Percentiles rank a stretch among this genome's conserved stretches.
phyloP scores from a whole-genome alignment of 1,140 invertebrate genomes.

The Panonychus citri region DNA sequence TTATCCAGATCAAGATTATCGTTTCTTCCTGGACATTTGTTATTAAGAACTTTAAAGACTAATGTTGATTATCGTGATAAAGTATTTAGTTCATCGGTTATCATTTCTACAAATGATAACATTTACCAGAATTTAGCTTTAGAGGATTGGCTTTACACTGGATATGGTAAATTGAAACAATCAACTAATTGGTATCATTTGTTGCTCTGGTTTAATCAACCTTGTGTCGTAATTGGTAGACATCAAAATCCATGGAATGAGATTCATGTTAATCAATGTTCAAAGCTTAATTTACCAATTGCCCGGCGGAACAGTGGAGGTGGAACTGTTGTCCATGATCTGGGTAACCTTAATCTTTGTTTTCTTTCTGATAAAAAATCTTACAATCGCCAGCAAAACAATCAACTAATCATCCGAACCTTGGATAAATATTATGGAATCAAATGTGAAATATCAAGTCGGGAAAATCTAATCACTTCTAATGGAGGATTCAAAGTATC shows the following conservation, averaged over 20 bases:
- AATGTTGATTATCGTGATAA: too few relatives aligned
- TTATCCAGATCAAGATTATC: too few relatives aligned
- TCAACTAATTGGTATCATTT: conserved; percentile 28
- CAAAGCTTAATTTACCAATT: conserved; percentile 28
- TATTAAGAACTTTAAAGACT: too few relatives aligned
- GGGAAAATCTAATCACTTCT: conserved; percentile 11
- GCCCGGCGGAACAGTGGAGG: conserved; percentile 83
- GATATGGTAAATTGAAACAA: conserved; percentile 38
- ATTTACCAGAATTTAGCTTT: conserved; percentile 74
- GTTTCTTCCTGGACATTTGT: too few relatives aligned
- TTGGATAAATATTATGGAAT: conserved; percentile 37
- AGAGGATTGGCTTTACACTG: conserved; percentile 78
- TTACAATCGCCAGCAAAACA: conserved; percentile 59
- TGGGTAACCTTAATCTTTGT: conserved; percentile 71
- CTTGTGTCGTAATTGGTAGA: conserved; percentile 78
- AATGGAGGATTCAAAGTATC: conserved; percentile 37
- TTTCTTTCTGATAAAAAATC: conserved; percentile 54
- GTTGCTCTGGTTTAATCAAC: conserved; percentile 70
- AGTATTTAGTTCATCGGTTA: background rate
- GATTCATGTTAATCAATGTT: conserved; percentile 39
- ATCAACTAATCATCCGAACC: conserved; percentile 54
- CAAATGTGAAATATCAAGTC: background rate
- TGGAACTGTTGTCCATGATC: conserved; percentile 84
- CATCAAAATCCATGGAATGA: conserved; percentile 94
- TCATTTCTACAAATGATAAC: conserved; percentile 27